Conservation (phyloP, 2,113 vertebrate species). For the Craseonycteris thonglongyai region DNA sequence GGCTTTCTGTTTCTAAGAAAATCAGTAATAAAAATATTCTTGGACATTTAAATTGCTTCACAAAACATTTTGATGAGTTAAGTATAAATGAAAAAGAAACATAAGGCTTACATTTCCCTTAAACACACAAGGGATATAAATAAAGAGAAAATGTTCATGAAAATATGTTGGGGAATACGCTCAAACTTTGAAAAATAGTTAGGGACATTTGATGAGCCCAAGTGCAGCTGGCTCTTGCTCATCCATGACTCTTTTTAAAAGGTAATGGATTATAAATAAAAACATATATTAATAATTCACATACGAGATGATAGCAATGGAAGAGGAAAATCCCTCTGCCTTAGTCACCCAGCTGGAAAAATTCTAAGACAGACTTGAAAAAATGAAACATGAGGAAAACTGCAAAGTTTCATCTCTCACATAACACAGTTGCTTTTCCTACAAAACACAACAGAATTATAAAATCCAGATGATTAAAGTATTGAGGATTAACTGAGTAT, state of each 20-base stretch:
- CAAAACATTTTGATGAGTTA: constrained; percentile 69
- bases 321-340: constrained; percentile 36
- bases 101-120: constrained; percentile 67
- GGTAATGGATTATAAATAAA: constrained; percentile 63
- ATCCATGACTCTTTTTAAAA: constrained; percentile 44
- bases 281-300: constrained; percentile 61
- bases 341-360: constrained; percentile 59
- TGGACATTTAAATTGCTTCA: constrained; percentile 53
- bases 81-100: constrained; percentile 61
- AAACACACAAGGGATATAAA: constrained; percentile 62
- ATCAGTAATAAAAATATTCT: constrained; percentile 55
- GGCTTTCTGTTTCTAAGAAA: constrained; percentile 61
- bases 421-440: constrained; percentile 18
- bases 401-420: constrained; percentile 7
- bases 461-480: constrained; percentile 38
- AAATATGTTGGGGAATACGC: constrained; percentile 52
- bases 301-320: constrained; percentile 20
- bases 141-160: constrained; percentile 36
- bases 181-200: constrained; percentile 53
- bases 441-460: constrained; percentile 7
- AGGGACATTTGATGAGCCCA: constrained; percentile 34
- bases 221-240: constrained; percentile 62
- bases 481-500: not conserved
- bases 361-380: constrained; percentile 28
- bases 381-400: constrained; percentile 39